Evolutionary conservation across 1,140 invertebrate genomes (phyloP), one percentile per base, ranked within the genome.

Genomic region (Vanessa tameamea): DNA sequence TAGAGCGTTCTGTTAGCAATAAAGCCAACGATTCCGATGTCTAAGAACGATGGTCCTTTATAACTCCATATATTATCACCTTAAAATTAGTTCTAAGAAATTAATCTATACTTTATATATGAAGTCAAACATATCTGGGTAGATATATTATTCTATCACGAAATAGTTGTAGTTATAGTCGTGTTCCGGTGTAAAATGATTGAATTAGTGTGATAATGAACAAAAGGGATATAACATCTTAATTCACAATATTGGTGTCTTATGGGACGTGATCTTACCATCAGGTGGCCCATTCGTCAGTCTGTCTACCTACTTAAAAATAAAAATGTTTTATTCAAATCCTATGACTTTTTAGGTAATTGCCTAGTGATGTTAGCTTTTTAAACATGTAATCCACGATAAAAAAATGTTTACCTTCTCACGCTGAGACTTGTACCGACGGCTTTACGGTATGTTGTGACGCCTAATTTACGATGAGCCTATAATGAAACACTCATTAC

Each of bases 401-500:
- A 16, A 47, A 66, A 61, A 64, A 43, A 31, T 78, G 69, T 82
- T 82, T 76, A 76, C 75, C 76, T 82, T 81, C 78, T 79, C 84
- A 86, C 81, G 73, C 68, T 47, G 55, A 76, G 59, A 67, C 43
- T 55, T 73, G 26, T 61, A 64, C 48, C 57, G 71, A 26, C 77
- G 63, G 47, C 72, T 67, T 61, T 61, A 61, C 50, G 5, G 57
- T 61, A 37, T 73, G 72, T 66, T 66, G 73, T 74, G 73, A 61
- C 77, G 64, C 65, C 37, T 43, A 70, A 78, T 78, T 82, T 75
- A 76, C 81, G 72, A 50, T 50, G 53, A 55, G 51, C 8, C 59
- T 47, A 69, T 79, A 82, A 82, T 79, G 77, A 81, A 78, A 57
- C 61, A 65, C 57, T 78, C 43, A 77, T 81, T 82, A 81, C 68